A percentile compares a stretch with the other conserved stretches of the same genome.
These are phyloP conservation scores for Tragelaphus strepsiceros DNA, from an alignment of 2,113 vertebrate genomes.

Conservation along the genomic window DNA sequence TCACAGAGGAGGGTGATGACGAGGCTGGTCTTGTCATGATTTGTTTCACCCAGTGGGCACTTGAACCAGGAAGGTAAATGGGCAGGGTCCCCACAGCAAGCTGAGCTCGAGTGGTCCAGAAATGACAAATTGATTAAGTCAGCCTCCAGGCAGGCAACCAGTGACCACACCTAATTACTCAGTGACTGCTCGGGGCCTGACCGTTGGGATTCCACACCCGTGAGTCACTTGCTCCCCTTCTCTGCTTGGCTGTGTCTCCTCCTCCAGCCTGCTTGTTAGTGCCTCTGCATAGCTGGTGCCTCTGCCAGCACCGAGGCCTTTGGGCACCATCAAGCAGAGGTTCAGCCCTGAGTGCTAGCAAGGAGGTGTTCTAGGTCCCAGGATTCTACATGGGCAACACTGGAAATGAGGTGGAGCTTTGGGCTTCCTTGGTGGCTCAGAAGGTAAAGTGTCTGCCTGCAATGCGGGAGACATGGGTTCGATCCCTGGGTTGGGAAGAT, in stretches of 20 bases:
- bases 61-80: neutral
- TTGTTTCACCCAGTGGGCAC: neutral
- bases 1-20: neutral
- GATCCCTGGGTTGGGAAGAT: rapidly evolving
- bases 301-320: rapidly evolving
- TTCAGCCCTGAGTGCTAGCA: rapidly evolving
- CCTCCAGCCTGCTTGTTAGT: neutral
- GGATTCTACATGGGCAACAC: rapidly evolving
- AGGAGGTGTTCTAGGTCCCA: rapidly evolving
- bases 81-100: neutral
- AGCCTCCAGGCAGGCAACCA: neutral
- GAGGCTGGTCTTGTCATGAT: neutral
- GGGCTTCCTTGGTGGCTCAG: neutral
- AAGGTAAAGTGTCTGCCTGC: rapidly evolving
- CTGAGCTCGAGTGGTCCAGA: rapidly evolving
- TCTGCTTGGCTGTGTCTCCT: neutral
- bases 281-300: too few species aligned
- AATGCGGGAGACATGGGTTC: rapidly evolving
- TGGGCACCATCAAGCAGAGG: neutral
- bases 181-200: neutral
- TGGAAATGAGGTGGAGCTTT: neutral
- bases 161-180: conserved; percentile 20
- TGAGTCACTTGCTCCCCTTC: neutral
- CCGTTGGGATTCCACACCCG: neutral
- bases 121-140: neutral